Conservation (phyloP, 2,797 vertebrate species). For the Rhodeus uyekii region DNA sequence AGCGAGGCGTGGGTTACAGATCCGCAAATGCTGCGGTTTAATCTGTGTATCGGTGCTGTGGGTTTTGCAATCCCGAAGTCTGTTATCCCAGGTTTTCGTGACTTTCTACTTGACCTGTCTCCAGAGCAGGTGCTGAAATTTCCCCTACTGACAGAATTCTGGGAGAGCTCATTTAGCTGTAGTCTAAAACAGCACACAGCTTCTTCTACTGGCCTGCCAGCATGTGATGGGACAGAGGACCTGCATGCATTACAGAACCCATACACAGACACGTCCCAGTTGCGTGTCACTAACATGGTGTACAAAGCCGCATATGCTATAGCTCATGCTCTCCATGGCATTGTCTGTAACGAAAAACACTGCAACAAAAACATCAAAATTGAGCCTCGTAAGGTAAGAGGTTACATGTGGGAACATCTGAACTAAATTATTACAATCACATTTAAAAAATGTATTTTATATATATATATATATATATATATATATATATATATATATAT, state of each 20-base stretch:
- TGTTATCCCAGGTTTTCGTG: conserved; percentile 68
- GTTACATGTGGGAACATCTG: neutral
- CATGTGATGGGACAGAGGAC: conserved; percentile 67
- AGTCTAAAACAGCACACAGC: conserved; percentile 45
- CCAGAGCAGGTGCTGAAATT: conserved; percentile 54
- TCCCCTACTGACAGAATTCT: conserved; percentile 65
- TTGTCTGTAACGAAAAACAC: conserved; percentile 57
- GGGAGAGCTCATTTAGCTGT: conserved; percentile 65
- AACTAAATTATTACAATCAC: too few relatives aligned
- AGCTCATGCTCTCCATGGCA: conserved; percentile 68
- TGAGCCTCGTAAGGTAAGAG: conserved; percentile 64
- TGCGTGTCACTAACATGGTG: conserved; percentile 72
- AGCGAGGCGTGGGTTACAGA: conserved; percentile 72
- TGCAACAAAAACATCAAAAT: conserved; percentile 60
- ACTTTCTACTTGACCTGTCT: conserved; percentile 66
- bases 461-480: too few relatives aligned
- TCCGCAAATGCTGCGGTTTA: conserved; percentile 58
- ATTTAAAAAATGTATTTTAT: too few relatives aligned
- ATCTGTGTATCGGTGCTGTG: conserved; percentile 62
- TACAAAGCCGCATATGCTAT: conserved; percentile 75
- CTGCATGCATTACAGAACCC: conserved; percentile 56
- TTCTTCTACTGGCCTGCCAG: neutral
- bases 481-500: too few relatives aligned
- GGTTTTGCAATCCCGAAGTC: conserved; percentile 66
- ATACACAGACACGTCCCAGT: conserved; percentile 70